Evolutionary conservation across 2,113 vertebrate genomes (phyloP).

Genomic region (Neoarius graeffei): DNA sequence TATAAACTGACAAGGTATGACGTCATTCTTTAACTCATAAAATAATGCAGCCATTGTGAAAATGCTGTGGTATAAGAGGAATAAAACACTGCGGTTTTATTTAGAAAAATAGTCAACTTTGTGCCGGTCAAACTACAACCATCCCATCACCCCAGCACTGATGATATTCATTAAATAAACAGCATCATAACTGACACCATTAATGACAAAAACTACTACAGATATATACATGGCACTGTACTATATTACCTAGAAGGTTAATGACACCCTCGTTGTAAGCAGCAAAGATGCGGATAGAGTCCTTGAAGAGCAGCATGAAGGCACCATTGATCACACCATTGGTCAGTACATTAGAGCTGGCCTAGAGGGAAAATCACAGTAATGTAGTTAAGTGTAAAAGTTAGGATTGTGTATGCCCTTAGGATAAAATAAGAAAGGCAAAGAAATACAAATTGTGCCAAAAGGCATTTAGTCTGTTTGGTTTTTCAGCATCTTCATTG

Average conservation of each 20-base stretch:
- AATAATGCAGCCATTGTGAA: neutral
- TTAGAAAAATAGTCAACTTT: neutral
- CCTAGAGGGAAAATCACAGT: constrained; percentile 68
- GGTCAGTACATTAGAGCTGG: constrained; percentile 89
- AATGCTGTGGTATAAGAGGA: constrained; percentile 15
- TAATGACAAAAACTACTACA: neutral
- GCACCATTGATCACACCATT: constrained; percentile 93
- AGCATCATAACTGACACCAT: neutral
- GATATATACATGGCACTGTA: constrained; percentile 13
- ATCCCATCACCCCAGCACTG: neutral
- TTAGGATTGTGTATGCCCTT: neutral
- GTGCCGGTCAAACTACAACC: neutral
- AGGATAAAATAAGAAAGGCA: neutral
- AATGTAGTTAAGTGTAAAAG: neutral
- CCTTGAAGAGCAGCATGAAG: constrained; percentile 97
- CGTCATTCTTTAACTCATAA: neutral
- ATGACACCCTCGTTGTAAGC: constrained; percentile 97
- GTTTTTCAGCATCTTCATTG: neutral
- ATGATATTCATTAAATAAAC: neutral
- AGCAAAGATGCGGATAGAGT: constrained; percentile 93
- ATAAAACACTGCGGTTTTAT: neutral
- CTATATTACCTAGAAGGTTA: constrained; percentile 87
- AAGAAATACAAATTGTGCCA: neutral
- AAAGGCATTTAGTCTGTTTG: neutral
- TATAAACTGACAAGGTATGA: too few species aligned